Evolutionary conservation across 2,113 vertebrate species (phyloP).

Genomic region (Pandion haliaetus): DNA sequence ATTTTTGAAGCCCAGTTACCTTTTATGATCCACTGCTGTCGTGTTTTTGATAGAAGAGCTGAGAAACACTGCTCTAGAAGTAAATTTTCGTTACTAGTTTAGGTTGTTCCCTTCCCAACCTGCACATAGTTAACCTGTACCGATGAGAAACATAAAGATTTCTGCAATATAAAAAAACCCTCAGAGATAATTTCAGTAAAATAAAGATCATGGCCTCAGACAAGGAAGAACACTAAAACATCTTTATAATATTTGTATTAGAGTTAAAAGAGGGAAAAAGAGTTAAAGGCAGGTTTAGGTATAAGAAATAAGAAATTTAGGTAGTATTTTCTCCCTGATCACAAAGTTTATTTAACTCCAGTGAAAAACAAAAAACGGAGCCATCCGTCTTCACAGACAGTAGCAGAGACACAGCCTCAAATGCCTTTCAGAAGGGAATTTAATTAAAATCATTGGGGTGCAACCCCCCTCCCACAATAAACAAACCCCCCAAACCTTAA

Average conservation of each 20-base stretch:
- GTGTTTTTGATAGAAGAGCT: background rate
- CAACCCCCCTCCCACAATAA: accelerated
- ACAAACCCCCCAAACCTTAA: background rate
- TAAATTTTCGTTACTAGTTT: background rate
- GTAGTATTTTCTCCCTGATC: background rate
- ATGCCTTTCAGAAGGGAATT: background rate
- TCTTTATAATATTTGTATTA: background rate
- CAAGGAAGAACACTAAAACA: background rate
- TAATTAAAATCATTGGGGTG: background rate
- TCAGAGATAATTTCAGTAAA: background rate
- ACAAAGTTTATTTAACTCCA: background rate
- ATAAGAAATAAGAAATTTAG: background rate
- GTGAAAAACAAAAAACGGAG: background rate
- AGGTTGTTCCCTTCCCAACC: background rate
- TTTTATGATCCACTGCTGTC: background rate
- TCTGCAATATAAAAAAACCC: background rate
- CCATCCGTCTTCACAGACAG: background rate
- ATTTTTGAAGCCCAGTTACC: background rate
- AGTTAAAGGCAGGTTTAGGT: background rate
- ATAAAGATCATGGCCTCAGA: background rate
- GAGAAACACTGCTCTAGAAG: background rate
- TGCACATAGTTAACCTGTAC: background rate
- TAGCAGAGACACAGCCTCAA: background rate
- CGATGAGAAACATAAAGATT: background rate
- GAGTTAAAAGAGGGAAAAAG: background rate